Conservation (phyloP, 2,797 vertebrate species). For the Acanthurus tractus region DNA sequence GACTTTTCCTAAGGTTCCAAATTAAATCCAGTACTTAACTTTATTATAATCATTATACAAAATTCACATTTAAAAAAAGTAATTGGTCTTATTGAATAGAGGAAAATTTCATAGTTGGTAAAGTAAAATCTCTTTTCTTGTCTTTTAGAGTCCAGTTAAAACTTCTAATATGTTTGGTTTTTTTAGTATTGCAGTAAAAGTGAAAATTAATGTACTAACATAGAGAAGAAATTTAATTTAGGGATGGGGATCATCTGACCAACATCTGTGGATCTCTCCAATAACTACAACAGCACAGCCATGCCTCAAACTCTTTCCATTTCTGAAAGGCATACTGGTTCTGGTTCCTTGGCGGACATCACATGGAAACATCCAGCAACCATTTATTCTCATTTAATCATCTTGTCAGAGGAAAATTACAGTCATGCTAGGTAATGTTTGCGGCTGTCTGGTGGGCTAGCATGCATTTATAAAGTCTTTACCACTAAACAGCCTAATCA, state of each 20-base stretch:
- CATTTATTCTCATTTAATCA: constrained; percentile 36
- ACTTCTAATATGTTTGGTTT: too few species aligned
- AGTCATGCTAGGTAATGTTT: constrained; percentile 33
- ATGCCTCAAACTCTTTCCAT: constrained; percentile 38
- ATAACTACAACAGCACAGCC: not conserved
- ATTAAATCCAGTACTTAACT: not conserved
- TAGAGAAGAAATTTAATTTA: not conserved
- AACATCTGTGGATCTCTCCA: constrained; percentile 7
- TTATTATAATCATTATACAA: not conserved
- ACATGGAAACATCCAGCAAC: constrained; percentile 45
- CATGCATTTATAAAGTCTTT: not conserved
- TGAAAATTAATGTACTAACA: not conserved
- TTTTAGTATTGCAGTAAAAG: not conserved
- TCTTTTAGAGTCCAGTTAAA: not conserved
- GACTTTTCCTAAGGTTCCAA: not conserved
- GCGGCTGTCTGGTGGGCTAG: constrained; percentile 48
- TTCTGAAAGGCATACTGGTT: not conserved
- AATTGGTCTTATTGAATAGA: not conserved
- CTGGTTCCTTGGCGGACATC: not conserved
- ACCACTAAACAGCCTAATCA: constrained; percentile 34
- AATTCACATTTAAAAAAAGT: not conserved
- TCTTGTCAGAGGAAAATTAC: constrained; percentile 52
- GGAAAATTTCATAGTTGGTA: not conserved
- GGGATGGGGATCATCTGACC: not conserved
- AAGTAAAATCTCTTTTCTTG: not conserved